Evolutionary conservation across 2,113 vertebrate genomes (phyloP), one percentile per base, ranked within the genome.

Genomic region (Patagioenas fasciata): DNA sequence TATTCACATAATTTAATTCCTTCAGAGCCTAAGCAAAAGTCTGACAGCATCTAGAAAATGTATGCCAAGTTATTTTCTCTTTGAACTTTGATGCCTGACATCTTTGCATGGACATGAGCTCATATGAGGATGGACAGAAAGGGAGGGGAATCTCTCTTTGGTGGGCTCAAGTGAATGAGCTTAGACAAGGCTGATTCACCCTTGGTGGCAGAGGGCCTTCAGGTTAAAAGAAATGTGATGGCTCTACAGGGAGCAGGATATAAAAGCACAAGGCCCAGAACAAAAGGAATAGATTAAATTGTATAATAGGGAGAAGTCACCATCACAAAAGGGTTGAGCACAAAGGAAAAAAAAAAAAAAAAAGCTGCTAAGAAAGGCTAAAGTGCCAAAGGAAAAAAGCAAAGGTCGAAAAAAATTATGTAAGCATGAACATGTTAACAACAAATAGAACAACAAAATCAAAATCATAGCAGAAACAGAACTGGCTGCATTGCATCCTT

Each of bases 171-270:
- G 50, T 64, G 88, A 97, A 97, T 91, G 54, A 93, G 73, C 65
- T 95, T 83, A 93, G 96, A 96, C 88, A 94, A 85, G 88, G 80
- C 92, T 96, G 96, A 93, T 96, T 93, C 92, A 95, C 83, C 88
- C 72, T 86, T 73, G 29, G 69, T 93, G 85, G 73, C 92, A 94
- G 65, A 96, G 58, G 80, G 73, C 77, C 80, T 93, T 81, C 77
- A 79, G 83, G 93, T 93, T 96, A 96, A 95, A 95, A 95, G 91
- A 96, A 94, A 92, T 87, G 60, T 93, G 93, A 96, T 93, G 95
- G 88, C 72, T 94, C 90, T 79, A 24, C 0, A 0, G 92, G 91
- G 86, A 94, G 51, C 34, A 73, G 53, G 72, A 80, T 92, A 86
- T 74, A 87, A 93, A 96, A 92, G 70, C 80, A 70, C 67, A 75